Evolutionary conservation across 2,797 vertebrate species (phyloP).

Genomic region (Arctocebus calabarensis): DNA sequence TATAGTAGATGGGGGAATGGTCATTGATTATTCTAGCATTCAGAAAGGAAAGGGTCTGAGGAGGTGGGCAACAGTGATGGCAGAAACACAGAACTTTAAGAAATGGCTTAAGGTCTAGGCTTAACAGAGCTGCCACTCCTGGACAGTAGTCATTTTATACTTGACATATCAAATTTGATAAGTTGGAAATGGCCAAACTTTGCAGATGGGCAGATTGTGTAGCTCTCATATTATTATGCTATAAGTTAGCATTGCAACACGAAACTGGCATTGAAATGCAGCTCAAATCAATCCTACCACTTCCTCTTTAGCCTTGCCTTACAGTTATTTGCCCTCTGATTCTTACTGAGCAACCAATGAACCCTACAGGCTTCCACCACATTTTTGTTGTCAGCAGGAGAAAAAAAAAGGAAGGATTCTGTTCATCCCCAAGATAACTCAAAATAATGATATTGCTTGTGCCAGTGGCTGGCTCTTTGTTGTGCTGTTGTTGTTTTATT

Average conservation of each 20-base stretch:
- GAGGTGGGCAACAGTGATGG: neutral
- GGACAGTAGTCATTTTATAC: slow-evolving; percentile 1
- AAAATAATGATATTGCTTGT: neutral
- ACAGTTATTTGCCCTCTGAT: neutral
- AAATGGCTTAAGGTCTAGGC: slow-evolving; percentile 27
- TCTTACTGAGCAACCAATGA: neutral
- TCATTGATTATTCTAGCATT: neutral
- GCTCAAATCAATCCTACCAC: neutral
- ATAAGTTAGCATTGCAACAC: slow-evolving; percentile 37
- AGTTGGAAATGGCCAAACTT: slow-evolving; percentile 32
- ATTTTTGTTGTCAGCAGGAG: neutral
- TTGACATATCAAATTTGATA: slow-evolving; percentile 33
- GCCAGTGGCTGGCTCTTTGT: neutral
- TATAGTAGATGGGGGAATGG: neutral
- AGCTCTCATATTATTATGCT: neutral
- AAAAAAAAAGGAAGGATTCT: neutral
- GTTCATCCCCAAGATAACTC: neutral
- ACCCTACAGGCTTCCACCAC: neutral
- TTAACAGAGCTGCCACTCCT: slow-evolving; percentile 38
- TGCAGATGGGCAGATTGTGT: neutral
- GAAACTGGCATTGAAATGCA: neutral
- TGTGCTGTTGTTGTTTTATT: slow-evolving; percentile 3
- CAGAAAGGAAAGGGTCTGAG: neutral
- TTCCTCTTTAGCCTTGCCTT: neutral
- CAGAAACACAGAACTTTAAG: neutral